Evolutionary conservation across 2,888 invertebrate genomes (phyloP), one percentile per base, ranked within the genome.

Genomic region (Arge pagana): DNA sequence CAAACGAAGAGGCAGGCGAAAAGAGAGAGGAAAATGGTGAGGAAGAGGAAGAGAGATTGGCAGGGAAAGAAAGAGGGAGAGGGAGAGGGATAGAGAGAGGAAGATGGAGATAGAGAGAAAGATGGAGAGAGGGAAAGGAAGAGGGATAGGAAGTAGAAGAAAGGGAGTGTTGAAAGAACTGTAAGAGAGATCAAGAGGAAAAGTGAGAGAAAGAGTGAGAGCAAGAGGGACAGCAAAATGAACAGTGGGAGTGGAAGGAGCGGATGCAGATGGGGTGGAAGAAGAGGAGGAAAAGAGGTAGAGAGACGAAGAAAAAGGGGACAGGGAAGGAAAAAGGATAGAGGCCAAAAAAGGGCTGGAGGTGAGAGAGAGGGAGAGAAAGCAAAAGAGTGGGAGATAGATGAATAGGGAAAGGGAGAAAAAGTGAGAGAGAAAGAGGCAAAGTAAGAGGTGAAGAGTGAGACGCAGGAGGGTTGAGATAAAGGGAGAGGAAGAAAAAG

Each of bases 401-500:
- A 33, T 2, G 15, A 15, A 33, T 2, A n/a, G 33, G 15, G 5
- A 33, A 15, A n/a, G 5, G 15, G 33, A 33, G 5, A n/a, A 15
- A 33, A 3, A 33, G 33, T 4, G 5, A 33, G 33, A 33, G 5
- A n/a, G 33, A 33, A 3, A 33, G 33, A n/a, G 5, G 7, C 13
- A 33, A 13, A 30, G 30, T 11, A 13, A 33, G 11, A 2, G 11
- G 15, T 3, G 15, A 7, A 2, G 11, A 33, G 5, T 15, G 33
- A n/a, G 11, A 33, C 13, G 4, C 4, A n/a, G 7, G 15, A 15
- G 15, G 7, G 11, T 3, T 18, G 18, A 35, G 6, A 7, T 8
- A 35, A 18, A 35, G 35, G n/a, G 16, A 35, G 35, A 35, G 35
- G 18, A 18, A 35, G 35, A 35, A 18, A 35, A 8, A 35, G 13